Percentiles rank a stretch among this genome's conserved stretches.
These are phyloP conservation scores for Hiodon tergisus DNA, from an alignment of 2,113 vertebrate genomes.

Conservation along the genomic window DNA sequence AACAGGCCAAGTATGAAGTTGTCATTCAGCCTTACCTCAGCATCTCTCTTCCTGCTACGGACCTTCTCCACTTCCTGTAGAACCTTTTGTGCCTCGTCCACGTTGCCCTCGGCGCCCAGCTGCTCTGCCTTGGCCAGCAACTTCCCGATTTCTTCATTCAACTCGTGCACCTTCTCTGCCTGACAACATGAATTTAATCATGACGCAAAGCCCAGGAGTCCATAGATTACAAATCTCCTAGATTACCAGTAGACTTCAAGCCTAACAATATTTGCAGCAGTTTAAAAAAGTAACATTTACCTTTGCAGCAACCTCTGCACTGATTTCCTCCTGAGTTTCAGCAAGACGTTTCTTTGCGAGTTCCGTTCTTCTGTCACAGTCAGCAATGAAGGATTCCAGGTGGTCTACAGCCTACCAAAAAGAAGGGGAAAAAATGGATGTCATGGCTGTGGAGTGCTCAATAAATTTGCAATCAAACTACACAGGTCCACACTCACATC, in stretches of 20 bases:
- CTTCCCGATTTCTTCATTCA: slow-evolving; percentile 98
- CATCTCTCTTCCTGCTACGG: slow-evolving; percentile 89
- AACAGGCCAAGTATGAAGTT: not conserved
- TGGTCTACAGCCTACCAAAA: slow-evolving; percentile 86
- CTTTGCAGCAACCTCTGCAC: slow-evolving; percentile 96
- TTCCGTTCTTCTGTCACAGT: slow-evolving; percentile 94
- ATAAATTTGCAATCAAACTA: not conserved
- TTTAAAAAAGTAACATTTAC: slow-evolving; percentile 47
- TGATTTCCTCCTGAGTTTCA: slow-evolving; percentile 98
- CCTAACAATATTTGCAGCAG: no score
- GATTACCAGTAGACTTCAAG: not conserved
- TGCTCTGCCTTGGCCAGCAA: slow-evolving; percentile 95
- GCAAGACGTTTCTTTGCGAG: slow-evolving; percentile 94
- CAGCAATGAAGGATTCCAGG: slow-evolving; percentile 93
- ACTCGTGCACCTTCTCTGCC: slow-evolving; percentile 96
- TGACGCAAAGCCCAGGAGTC: not conserved
- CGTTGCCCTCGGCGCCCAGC: slow-evolving; percentile 93
- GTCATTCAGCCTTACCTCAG: slow-evolving; percentile 70
- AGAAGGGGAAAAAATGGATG: not conserved
- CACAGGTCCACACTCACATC: slow-evolving; percentile 76
- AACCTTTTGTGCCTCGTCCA: slow-evolving; percentile 94
- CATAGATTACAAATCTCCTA: not conserved
- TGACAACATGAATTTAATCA: slow-evolving; percentile 40
- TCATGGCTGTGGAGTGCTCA: not conserved
- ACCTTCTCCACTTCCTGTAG: slow-evolving; percentile 97